Evolutionary conservation across 2,113 vertebrate genomes (phyloP).

Genomic region (Psammodynastes pulverulentus): DNA sequence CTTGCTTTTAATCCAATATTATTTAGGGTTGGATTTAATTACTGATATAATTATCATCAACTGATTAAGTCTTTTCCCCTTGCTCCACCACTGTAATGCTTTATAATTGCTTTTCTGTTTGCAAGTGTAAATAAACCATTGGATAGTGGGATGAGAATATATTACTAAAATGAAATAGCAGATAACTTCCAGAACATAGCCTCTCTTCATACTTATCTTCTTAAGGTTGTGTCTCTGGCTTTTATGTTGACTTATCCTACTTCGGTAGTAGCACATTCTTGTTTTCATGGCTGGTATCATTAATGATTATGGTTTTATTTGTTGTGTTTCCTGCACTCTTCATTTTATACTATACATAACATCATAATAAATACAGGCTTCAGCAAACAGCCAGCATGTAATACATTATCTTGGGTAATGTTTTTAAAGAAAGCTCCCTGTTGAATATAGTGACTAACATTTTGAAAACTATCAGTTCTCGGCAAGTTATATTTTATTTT

Average conservation of each 20-base stretch:
- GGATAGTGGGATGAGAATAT: background rate
- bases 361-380: background rate
- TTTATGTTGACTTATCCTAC: background rate
- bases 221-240: background rate
- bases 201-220: slow-evolving; percentile 12
- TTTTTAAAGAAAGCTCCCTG: background rate
- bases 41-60: background rate
- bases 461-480: background rate
- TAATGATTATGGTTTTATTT: slow-evolving; percentile 3
- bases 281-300: slow-evolving; percentile 1
- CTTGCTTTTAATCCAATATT: background rate
- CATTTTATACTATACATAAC: background rate
- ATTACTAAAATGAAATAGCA: background rate
- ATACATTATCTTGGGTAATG: background rate
- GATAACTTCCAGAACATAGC: background rate
- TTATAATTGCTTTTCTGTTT: background rate
- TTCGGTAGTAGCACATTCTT: background rate
- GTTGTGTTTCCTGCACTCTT: background rate
- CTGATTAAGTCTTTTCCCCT: background rate
- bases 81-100: background rate
- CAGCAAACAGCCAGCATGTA: background rate
- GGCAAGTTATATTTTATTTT: background rate
- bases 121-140: background rate
- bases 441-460: background rate
- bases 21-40: background rate